A percentile compares a stretch with the other conserved stretches of the same genome.
Evolutionary conservation across 2,888 invertebrate species (phyloP).

Genomic region (Rhamnusium bicolor): DNA sequence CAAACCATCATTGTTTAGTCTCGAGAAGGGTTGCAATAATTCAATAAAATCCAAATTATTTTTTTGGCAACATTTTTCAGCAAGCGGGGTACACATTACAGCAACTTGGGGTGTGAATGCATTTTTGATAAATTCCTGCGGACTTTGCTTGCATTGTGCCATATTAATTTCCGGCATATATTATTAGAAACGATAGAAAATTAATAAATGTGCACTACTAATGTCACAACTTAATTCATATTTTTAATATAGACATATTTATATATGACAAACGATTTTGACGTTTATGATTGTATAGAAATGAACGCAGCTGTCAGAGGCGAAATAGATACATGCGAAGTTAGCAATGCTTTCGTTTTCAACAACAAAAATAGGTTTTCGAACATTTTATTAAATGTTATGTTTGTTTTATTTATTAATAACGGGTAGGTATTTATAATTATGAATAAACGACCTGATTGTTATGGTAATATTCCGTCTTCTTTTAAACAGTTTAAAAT

Average conservation of each 20-base stretch:
- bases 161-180: slow-evolving; percentile 63
- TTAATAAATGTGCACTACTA: slow-evolving; percentile 34
- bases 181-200: background rate
- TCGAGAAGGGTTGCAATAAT: slow-evolving; percentile 91
- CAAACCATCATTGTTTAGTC: slow-evolving; percentile 82
- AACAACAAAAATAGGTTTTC: too few relatives aligned
- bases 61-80: slow-evolving; percentile 88
- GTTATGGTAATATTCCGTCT: too few relatives aligned
- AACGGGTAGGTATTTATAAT: too few relatives aligned
- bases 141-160: slow-evolving; percentile 78
- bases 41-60: slow-evolving; percentile 94
- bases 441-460: too few relatives aligned
- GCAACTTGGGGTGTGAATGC: slow-evolving; percentile 93
- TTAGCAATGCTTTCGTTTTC: too few relatives aligned
- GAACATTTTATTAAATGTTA: too few relatives aligned
- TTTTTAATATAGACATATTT: slow-evolving; percentile 1
- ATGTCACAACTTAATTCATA: slow-evolving; percentile 22
- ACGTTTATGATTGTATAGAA: slow-evolving; percentile 6
- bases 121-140: slow-evolving; percentile 90
- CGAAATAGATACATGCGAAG: too few relatives aligned
- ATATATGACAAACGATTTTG: slow-evolving; percentile 1
- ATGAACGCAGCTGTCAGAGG: background rate
- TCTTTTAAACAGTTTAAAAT: too few relatives aligned
- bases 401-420: too few relatives aligned
- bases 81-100: slow-evolving; percentile 86